Base-by-base conservation (phyloP, 2,888 invertebrate species). In the Drosophila heteroneura region DNA sequence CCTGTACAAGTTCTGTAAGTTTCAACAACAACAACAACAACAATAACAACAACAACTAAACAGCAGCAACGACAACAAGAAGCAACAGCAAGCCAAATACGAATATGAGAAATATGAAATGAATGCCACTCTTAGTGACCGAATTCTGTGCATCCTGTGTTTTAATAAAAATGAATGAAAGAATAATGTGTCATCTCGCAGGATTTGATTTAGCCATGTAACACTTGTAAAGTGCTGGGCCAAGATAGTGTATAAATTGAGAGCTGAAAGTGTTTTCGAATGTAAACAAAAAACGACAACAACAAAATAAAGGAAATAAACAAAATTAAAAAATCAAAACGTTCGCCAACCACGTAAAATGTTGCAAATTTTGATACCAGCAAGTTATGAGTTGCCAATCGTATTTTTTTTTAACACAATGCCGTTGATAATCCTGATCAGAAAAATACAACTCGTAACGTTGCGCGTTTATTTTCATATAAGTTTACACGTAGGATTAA, bases 1-100 rank as follows among this genome's bases (percentile, higher is more conserved):
- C 93, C 93, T 93, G 93, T 93, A 92, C 92, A 93, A 93, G 93
- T 93, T 93, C 93, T 93, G 93, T 93, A 93, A 93, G 93, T 93
- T 93, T 82, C 79, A 82, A 80, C 62, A 75, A 74, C 74, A 78
- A 60, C 57, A 66, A 77, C 51, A 61, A 63, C 57, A 81, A 59
- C 37, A 66, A 39, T 57, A 79, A 74, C 70, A 74, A 61, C 51
- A 32, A n/a, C 56, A 60, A 52, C 60, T 58, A 28, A 57, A 39
- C 61, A 51, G 41, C 69, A 69, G 35, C 63, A 63, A 41, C 49
- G 58, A 66, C 60, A 57, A 62, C 56, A 71, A 70, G 53, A 62
- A 67, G 63, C 67, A 78, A 79, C 68, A 73, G 61, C 75, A 80
- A 74, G 66, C 67, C 80, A 83, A 70, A 76, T 69, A 41, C 52